Evolutionary conservation across 1,140 invertebrate species (phyloP), one percentile per base, ranked within the genome.

Genomic region (Streblospio benedicti): DNA sequence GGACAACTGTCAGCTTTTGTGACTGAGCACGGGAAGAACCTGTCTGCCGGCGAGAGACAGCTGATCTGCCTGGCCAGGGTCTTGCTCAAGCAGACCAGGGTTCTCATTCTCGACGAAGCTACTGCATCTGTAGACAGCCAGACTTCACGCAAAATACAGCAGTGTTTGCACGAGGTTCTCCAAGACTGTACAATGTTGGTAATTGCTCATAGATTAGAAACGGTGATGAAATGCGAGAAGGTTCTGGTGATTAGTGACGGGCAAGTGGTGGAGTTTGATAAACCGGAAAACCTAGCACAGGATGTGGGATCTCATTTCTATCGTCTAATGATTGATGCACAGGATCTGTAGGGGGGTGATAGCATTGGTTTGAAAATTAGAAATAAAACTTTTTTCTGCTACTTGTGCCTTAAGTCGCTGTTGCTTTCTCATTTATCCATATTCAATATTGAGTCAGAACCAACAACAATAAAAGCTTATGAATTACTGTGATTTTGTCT

Each of bases 201-300:
- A 1, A 82, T 81, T 45, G 81, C 80, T 2, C 80, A 81, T 67
- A 65, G 81, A 31, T 62, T 81, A 6, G 58, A 43, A 14, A 54
- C 50, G 0, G 6, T 61, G 16, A 1, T 56, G 5, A 38, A 35
- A 12, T 54, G 41, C 27, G 51, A 63, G 20, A 31, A 41, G 56
- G 88, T 97, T 35, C 86, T 97, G 73, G 93, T 97, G 30, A 80
- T 97, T 69, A 90, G 95, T 74, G 85, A 85, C 65, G 93, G 93
- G n/a, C 77, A 65, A 51, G 62, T 81, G n/a, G n/a, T n/a, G n/a
- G n/a, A n/a, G n/a, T n/a, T n/a, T n/a, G n/a, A n/a, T n/a, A n/a
- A n/a, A n/a, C n/a, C n/a, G 3, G 65, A 74, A n/a, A 67, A 64
- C 4, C 65, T 81, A n/a, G 49, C 79, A 20, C 28, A 61, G 9